Evolutionary conservation across 2,113 vertebrate genomes (phyloP), one percentile per base, ranked within the genome.

Genomic region (Gadus chalcogrammus): DNA sequence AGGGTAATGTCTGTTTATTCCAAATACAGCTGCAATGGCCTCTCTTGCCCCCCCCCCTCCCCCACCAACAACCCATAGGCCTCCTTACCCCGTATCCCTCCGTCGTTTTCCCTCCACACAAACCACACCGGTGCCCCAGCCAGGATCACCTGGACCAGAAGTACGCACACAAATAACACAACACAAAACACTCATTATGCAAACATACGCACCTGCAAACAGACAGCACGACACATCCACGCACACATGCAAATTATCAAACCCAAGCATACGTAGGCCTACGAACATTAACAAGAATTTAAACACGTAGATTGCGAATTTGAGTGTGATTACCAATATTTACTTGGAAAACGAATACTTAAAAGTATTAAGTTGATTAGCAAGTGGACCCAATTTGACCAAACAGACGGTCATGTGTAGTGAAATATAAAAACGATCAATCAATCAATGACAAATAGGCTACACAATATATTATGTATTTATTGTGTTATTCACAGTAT

Each of bases 61-160:
- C 12, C 55, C 61, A 2, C 20, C 60, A 12, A 20, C 17, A 5
- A 24, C 60, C 17, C 60, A 61, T n/a, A 61, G n/a, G 13, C 55
- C 8, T 13, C 17, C 55, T 13, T 16, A 58, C 62, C 16, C 67
- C 58, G 15, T 68, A 27, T 93, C 91, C 92, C 89, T 35, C 31
- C 31, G 31, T 35, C 31, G 3, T 7, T 35, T 35, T 35, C 31
- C 31, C 31, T 35, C 31, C 6, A 91, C 92, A 82, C 79, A 82
- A 91, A 92, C 78, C 72, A 64, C 78, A 89, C 88, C 87, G 69
- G 82, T 78, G 90, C 88, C 89, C 90, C 87, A 90, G 90, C 90
- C 87, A 90, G 90, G 92, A 95, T 95, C 95, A 96, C 94, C 95
- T 96, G 94, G 83, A 87, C 85, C 84, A 73, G 77, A 83, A 82